These are phyloP conservation scores for Timema podura DNA, from an alignment of 2,888 invertebrate genomes.

Conservation along the genomic window DNA sequence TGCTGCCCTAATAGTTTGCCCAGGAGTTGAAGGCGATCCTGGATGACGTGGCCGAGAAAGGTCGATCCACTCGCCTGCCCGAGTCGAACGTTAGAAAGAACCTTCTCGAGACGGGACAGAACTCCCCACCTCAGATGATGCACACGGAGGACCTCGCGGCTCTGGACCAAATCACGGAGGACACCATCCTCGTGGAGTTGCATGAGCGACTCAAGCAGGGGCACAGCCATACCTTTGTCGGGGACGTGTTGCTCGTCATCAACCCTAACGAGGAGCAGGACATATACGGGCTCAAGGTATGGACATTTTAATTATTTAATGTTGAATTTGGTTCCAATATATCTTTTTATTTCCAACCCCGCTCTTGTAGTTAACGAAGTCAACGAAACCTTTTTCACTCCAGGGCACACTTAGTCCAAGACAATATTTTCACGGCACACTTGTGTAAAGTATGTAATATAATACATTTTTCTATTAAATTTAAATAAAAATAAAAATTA, in stretches of 20 bases:
- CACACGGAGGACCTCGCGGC: constrained; percentile 80
- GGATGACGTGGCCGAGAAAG: constrained; percentile 49
- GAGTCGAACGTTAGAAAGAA: constrained; percentile 26
- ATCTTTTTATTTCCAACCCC: background rate
- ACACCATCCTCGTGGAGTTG: constrained; percentile 62
- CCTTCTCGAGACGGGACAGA: constrained; percentile 28
- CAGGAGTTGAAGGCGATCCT: constrained; percentile 65
- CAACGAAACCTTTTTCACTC: background rate
- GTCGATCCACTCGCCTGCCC: background rate
- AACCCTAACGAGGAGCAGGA: constrained; percentile 74
- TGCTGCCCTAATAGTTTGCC: constrained; percentile 52
- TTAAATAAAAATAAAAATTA: background rate
- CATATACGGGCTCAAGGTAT: constrained; percentile 69
- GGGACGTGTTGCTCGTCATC: constrained; percentile 71
- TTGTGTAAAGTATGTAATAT: background rate
- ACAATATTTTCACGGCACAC: background rate
- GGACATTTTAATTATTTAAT: constrained; percentile 33
- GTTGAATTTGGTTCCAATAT: background rate
- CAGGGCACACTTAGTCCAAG: too few species aligned
- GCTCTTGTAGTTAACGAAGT: background rate
- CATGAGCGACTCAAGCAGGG: constrained; percentile 64
- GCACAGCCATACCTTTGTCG: constrained; percentile 71
- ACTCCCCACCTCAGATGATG: constrained; percentile 63
- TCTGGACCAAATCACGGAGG: constrained; percentile 69
- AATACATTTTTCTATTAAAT: background rate